Conservation (phyloP, 2,797 vertebrate genomes). For the Peromyscus attwateri region DNA sequence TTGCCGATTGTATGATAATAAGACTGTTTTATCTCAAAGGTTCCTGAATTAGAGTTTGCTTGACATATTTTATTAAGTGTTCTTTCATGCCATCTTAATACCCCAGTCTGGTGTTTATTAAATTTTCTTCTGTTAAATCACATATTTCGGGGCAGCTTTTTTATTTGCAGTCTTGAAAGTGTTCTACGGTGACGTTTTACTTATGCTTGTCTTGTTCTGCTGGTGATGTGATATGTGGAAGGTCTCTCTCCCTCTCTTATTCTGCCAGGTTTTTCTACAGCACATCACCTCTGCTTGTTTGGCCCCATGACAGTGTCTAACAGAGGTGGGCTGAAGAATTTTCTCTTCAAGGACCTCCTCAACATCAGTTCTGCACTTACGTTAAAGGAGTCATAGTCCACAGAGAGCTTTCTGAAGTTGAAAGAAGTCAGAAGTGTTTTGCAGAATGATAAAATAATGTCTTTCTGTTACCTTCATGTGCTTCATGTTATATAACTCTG, state of each 20-base stretch:
- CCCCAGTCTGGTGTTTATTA: constrained; percentile 67
- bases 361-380: background rate
- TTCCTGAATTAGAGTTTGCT: constrained; percentile 80
- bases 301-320: background rate
- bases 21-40: constrained; percentile 86
- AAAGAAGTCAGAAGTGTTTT: constrained; percentile 1
- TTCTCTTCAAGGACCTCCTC: background rate
- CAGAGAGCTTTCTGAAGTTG: constrained; percentile 7
- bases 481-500: background rate
- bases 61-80: constrained; percentile 82
- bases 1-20: constrained; percentile 83
- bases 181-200: constrained; percentile 38
- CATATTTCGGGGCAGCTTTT: constrained; percentile 46
- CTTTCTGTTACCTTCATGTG: background rate
- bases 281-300: background rate
- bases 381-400: constrained; percentile 11
- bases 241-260: background rate
- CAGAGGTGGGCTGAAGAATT: background rate
- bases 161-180: constrained; percentile 55
- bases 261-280: background rate
- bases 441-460: background rate
- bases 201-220: constrained; percentile 11
- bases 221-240: background rate
- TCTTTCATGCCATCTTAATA: constrained; percentile 83
- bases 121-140: constrained; percentile 41